These are phyloP conservation scores for Lathamus discolor DNA, from an alignment of 2,113 vertebrate species.

Conservation along the genomic window DNA sequence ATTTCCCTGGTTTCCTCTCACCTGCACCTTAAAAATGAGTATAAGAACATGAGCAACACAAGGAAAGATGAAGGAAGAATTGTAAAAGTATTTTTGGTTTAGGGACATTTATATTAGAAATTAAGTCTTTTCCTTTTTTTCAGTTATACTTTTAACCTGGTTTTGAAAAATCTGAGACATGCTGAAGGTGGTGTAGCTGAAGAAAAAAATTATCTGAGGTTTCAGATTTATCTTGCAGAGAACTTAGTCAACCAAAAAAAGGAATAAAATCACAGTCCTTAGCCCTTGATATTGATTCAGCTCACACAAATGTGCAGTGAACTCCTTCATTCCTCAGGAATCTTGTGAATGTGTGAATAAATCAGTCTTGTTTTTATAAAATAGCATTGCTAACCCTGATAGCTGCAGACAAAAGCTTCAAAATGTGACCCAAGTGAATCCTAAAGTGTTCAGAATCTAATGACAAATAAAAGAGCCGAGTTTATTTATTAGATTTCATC, in stretches of 20 bases:
- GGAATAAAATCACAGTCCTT: not conserved
- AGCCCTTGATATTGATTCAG: constrained; percentile 13
- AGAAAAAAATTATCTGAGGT: not conserved
- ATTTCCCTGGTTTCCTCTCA: not conserved
- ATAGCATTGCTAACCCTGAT: not conserved
- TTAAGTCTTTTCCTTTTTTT: not conserved
- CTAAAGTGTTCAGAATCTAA: not conserved
- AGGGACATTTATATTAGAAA: not conserved
- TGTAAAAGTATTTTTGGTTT: not conserved
- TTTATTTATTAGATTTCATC: not conserved
- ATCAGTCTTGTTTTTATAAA: not conserved
- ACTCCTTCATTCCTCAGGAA: not conserved
- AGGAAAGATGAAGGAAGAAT: not conserved
- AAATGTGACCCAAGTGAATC: constrained; percentile 15
- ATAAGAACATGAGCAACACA: not conserved
- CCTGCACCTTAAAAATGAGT: not conserved
- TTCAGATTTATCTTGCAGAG: not conserved
- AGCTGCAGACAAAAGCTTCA: not conserved
- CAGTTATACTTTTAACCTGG: not conserved
- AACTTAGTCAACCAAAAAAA: not conserved
- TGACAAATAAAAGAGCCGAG: not conserved
- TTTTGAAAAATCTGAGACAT: not conserved
- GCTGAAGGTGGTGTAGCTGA: not conserved
- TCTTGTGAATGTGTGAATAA: not conserved
- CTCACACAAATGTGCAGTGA: not conserved